Base-by-base conservation (phyloP, 2,113 vertebrate species). In the Platycercus adscitus region DNA sequence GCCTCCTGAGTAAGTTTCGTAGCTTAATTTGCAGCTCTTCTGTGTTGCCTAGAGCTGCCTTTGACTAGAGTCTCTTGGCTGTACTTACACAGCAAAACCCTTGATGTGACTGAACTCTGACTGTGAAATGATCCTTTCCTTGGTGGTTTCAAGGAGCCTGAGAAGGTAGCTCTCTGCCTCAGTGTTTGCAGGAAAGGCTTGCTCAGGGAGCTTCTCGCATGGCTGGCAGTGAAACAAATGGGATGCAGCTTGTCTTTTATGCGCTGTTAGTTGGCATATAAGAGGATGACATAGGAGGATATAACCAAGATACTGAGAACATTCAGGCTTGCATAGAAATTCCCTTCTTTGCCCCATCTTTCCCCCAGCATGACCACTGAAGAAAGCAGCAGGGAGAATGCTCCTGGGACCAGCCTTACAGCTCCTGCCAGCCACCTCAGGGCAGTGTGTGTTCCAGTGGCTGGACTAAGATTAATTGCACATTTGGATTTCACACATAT, bases 181-280 rank as follows among this genome's bases (percentile, higher is more conserved):
- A 0, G 23, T 17, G 7, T 65, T 88, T 28, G 7, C 23, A 28
- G 76, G 53, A 49, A 69, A 52, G 35, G 10, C n/a, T 93, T 39
- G 11, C 71, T 66, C 15, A 1, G 41, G n/a, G 28, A 50, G 6
- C 50, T 60, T 64, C 60, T 77, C 0, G 0, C 6, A 0, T n/a
- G 52, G 39, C 55, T 75, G 52, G 26, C 63, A 41, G 41, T 1
- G 4, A 77, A 91, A 69, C 80, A 91, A 56, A 46, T 33, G 46
- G 23, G 37, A 16, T 80, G 19, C 68, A 46, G 46, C 55, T 91
- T 50, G 28, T 71, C 43, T 70, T 86, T 31, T 25, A 0, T 28
- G 13, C 0, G 0, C 29, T 43, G 17, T 55, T 75, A 43, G 35
- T 21, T 47, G 76, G 39, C 28, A 46, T 33, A 20, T 39, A 69